A percentile compares a stretch with the other conserved stretches of the same genome.
Conservation (phyloP, 2,797 vertebrate genomes). For the Pseudomugil gertrudae region DNA sequence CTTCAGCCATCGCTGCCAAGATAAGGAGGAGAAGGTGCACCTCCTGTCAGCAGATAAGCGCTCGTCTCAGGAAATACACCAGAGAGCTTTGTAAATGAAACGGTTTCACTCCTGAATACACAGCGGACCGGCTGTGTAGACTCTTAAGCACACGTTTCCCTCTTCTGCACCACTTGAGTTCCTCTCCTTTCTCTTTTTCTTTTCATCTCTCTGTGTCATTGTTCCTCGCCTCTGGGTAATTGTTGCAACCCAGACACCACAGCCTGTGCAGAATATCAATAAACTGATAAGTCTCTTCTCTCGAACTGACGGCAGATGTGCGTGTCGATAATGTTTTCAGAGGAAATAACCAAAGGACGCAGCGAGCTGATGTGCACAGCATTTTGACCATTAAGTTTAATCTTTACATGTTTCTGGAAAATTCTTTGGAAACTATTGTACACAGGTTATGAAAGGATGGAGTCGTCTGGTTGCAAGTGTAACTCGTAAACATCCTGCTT, state of each 20-base stretch:
- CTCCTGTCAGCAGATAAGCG: conserved; percentile 16
- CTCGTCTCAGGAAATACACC: conserved; percentile 33
- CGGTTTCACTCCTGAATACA: conserved; percentile 41
- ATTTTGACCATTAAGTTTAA: conserved; percentile 1
- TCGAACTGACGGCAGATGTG: conserved; percentile 42
- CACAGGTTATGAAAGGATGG: too few relatives aligned
- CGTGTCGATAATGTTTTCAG: conserved; percentile 32
- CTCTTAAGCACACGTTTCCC: conserved; percentile 19
- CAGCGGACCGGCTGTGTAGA: conserved; percentile 33
- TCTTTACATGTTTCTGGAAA: too few relatives aligned
- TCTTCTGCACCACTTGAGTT: conserved; percentile 9
- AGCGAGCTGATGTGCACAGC: not conserved
- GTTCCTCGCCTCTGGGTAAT: conserved; percentile 23
- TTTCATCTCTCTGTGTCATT: conserved; percentile 16
- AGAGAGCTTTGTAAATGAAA: conserved; percentile 42
- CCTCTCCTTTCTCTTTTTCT: conserved; percentile 11
- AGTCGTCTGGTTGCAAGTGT: too few relatives aligned
- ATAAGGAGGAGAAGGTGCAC: conserved; percentile 15
- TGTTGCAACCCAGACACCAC: conserved; percentile 46
- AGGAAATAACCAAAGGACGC: conserved; percentile 25
- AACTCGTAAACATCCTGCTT: too few relatives aligned
- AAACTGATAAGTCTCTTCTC: conserved; percentile 35
- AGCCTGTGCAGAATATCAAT: conserved; percentile 62
- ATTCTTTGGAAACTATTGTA: too few relatives aligned
- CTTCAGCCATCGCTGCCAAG: conserved; percentile 15